Percentiles rank a stretch among this genome's conserved stretches.
These are phyloP conservation scores for Papilio demoleus DNA, from an alignment of 2,888 invertebrate genomes.

Conservation along the genomic window DNA sequence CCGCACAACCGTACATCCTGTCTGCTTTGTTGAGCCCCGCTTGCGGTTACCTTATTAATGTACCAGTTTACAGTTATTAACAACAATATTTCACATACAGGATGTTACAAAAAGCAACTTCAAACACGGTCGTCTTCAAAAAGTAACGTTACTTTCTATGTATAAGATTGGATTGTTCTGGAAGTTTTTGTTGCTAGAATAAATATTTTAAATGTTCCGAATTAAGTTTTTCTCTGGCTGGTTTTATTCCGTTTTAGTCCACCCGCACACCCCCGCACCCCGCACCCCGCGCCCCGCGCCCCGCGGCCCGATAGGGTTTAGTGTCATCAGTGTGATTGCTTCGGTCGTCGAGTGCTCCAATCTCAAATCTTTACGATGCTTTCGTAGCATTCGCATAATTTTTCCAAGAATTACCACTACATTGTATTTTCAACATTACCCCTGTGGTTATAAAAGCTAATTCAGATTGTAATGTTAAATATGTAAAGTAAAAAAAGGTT, in stretches of 20 bases:
- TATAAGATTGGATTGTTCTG: neutral
- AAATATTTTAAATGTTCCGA: conserved; percentile 13
- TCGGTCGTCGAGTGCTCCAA: conserved; percentile 36
- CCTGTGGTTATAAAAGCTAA: neutral
- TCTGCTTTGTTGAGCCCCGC: neutral
- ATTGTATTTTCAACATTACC: neutral
- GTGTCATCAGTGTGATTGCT: conserved; percentile 37
- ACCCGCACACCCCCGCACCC: neutral
- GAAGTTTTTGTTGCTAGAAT: neutral
- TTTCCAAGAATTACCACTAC: conserved; percentile 3
- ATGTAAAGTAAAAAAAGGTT: conserved; percentile 38
- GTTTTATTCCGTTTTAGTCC: neutral
- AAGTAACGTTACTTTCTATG: neutral
- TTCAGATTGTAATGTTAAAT: conserved; percentile 8
- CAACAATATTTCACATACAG: neutral
- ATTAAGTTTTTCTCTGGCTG: conserved; percentile 18
- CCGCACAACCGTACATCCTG: conserved; percentile 3
- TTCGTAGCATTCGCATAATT: conserved; percentile 37
- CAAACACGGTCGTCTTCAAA: too few relatives aligned
- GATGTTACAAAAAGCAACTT: neutral
- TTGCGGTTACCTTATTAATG: conserved; percentile 10
- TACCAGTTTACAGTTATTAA: conserved; percentile 18
- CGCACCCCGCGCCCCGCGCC: neutral
- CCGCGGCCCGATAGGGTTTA: conserved; percentile 29
- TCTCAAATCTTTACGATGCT: conserved; percentile 39